Evolutionary conservation across 2,113 vertebrate genomes (phyloP), one percentile per base, ranked within the genome.

Genomic region (Strix aluco): DNA sequence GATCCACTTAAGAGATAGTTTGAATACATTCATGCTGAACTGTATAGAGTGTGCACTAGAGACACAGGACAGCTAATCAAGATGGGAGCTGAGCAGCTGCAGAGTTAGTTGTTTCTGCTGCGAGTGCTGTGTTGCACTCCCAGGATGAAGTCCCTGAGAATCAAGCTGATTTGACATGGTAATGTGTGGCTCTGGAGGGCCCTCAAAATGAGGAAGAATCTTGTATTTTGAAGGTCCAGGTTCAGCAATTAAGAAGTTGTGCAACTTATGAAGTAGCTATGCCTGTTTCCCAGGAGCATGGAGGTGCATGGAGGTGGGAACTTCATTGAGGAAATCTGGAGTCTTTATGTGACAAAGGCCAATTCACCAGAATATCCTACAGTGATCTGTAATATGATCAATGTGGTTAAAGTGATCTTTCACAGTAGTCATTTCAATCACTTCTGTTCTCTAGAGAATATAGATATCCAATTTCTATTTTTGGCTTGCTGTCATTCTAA

Each of bases 341-440:
- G 34, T 67, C 57, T 86, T 81, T 36, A 44, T 26, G 38, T 36
- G 30, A 72, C 23, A 66, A 65, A 87, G 44, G 29, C 25, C 30
- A 58, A 57, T 79, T 79, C 81, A 87, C 10, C 36, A 79, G 54
- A 89, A 82, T 81, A 86, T 46, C 46, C 51, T 46, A 10, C 11
- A 36, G 40, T 89, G 88, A 90, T 40, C 42, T 62, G 54, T 42
- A 90, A n/a, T 22, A 20, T 38, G 30, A 92, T 75, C 73, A 30
- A 2, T 87, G 92, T 38, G 61, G 72, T 94, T 94, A 54, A 88
- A 81, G 77, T 57, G 3, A 85, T 58, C 49, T 58, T 84, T 89
- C 61, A 79, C 23, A 88, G 44, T 79, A 91, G 77, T 72, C 61
- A 89, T 92, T 95, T 92, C 86, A 81, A 81, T 58, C 77, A 65